Evolutionary conservation across 2,888 invertebrate genomes (phyloP), one percentile per base, ranked within the genome.

Genomic region (Leucoma salicis): DNA sequence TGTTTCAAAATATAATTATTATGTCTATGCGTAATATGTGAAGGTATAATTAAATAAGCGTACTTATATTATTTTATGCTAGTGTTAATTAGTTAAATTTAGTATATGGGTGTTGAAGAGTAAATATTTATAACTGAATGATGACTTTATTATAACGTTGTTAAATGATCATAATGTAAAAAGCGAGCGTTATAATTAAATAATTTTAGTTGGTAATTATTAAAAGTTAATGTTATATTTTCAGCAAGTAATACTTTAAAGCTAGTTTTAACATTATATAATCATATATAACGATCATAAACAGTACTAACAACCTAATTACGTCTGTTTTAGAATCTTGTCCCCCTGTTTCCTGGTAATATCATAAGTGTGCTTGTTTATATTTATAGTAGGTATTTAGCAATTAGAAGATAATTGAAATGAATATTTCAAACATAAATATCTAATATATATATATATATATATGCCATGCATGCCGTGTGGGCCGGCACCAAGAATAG

Each of bases 1-100:
- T 83, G 70, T 78, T 71, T 64, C 68, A 67, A 72, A 77, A 77
- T 78, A 76, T 78, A 84, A 83, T 84, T 82, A 85, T 80, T 71
- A 72, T 70, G 68, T 75, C 71, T 69, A 64, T 57, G 67, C 73
- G 70, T 76, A 70, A 66, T 13, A 77, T 80, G 76, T 75, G 67
- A 74, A 68, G 60, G 66, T 59, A 70, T 74, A 75, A 55, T 59
- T 59, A 59, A 41, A 39, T 51, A 43, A 38, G 44, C 6, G 6
- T 16, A 25, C 2, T 25, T 12, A 52, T 50, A 52, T 50, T 58
- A 53, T 48, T 58, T 54, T 45, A 62, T 42, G 50, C 41, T 12
- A 42, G 42, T 47, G 55, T 46, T 54, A 53, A 58, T 61, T 47
- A 41, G 35, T 14, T 41, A 45, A 49, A 36, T 46, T 57, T 49